Conservation (phyloP, 1,140 invertebrate species). For the Acromyrmex echinatior region DNA sequence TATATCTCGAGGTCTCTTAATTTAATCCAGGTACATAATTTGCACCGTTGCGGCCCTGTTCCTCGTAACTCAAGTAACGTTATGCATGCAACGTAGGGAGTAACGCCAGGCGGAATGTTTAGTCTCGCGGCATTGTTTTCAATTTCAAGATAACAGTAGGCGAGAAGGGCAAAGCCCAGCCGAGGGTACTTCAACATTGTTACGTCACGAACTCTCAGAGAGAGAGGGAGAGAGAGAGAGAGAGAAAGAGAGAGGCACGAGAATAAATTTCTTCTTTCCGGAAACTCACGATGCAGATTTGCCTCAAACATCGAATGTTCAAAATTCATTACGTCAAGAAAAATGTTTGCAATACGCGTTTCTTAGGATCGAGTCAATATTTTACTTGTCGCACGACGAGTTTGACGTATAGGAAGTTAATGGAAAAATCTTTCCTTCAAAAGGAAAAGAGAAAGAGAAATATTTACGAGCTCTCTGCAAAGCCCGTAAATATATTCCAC, state of each 20-base stretch:
- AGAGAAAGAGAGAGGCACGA: not conserved
- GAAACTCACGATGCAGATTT: not conserved
- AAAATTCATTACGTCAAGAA: not conserved
- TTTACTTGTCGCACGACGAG: conserved; percentile 11
- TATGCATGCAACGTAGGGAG: conserved; percentile 58
- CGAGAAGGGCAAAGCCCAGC: conserved; percentile 30
- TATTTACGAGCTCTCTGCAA: not conserved
- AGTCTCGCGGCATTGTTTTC: conserved; percentile 63
- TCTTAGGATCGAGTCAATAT: conserved; percentile 40
- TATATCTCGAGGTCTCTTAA: conserved; percentile 21
- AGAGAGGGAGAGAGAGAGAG: not conserved
- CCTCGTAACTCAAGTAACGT: conserved; percentile 57
- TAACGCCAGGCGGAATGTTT: conserved; percentile 50
- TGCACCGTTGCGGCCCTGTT: conserved; percentile 47
- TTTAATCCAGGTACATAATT: conserved; percentile 47
- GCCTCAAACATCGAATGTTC: not conserved
- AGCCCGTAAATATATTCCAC: conserved; percentile 2
- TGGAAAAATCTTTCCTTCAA: not conserved
- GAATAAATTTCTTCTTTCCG: conserved; percentile 23
- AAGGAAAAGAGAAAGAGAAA: not conserved
- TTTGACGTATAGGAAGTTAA: not conserved
- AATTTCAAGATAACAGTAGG: conserved; percentile 59
- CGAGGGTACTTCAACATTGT: conserved; percentile 30
- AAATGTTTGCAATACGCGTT: not conserved
- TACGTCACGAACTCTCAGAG: not conserved